phyloP scores from a whole-genome alignment of 2,888 invertebrate genomes.

The Aleiodes alternator region DNA sequence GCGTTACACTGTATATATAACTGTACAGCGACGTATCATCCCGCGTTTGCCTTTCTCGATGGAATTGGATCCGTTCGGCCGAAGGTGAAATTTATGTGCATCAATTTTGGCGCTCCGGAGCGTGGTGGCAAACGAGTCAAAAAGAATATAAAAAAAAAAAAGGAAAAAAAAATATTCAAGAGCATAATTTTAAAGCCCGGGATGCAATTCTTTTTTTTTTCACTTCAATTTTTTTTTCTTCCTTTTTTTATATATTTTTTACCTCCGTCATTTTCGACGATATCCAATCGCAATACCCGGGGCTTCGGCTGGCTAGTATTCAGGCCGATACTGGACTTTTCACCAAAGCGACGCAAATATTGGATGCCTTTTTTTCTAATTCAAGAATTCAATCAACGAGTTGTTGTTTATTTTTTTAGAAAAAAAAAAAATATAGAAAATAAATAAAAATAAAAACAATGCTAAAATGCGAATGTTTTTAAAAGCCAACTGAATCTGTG shows the following conservation, averaged over 20 bases:
- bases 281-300: slow-evolving; percentile 49
- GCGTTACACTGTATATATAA: slow-evolving; percentile 43
- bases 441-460: neutral
- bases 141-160: slow-evolving; percentile 28
- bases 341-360: slow-evolving; percentile 50
- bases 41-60: slow-evolving; percentile 49
- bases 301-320: slow-evolving; percentile 35
- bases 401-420: slow-evolving; percentile 32
- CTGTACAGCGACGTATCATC: slow-evolving; percentile 48
- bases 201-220: slow-evolving; percentile 37
- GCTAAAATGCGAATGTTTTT: slow-evolving; percentile 11
- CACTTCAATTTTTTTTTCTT: neutral
- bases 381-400: slow-evolving; percentile 51
- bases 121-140: slow-evolving; percentile 43
- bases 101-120: slow-evolving; percentile 58
- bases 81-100: slow-evolving; percentile 68
- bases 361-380: slow-evolving; percentile 50
- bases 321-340: slow-evolving; percentile 36
- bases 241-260: slow-evolving; percentile 40
- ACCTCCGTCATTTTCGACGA: slow-evolving; percentile 48
- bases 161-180: slow-evolving; percentile 35
- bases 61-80: slow-evolving; percentile 55
- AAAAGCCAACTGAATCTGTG: neutral
- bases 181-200: slow-evolving; percentile 46
- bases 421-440: slow-evolving; percentile 7